Conservation (phyloP, 2,888 invertebrate species). For the Epistrophe eligans region DNA sequence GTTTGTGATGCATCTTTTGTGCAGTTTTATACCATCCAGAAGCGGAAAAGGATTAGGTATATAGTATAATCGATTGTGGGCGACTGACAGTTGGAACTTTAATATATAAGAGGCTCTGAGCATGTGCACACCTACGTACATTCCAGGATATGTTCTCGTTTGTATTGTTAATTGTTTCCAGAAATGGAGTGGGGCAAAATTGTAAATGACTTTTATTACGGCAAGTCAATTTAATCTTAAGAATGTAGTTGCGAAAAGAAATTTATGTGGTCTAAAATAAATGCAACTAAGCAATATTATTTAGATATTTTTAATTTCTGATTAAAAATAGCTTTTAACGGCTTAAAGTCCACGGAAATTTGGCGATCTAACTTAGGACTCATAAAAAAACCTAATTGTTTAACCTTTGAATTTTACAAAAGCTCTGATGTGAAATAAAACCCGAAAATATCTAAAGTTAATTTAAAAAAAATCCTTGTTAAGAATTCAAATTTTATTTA, state of each 20-base stretch:
- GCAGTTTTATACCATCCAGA: background rate
- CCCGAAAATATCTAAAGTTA: background rate
- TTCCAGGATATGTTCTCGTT: slow-evolving; percentile 2
- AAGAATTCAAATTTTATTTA: background rate
- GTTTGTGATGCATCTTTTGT: slow-evolving; percentile 28
- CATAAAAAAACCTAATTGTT: too few relatives aligned
- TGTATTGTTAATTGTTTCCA: slow-evolving; percentile 8
- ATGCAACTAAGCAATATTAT: too few relatives aligned
- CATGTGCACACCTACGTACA: slow-evolving; percentile 39
- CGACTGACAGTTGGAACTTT: background rate
- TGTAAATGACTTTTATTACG: background rate
- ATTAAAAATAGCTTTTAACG: too few relatives aligned
- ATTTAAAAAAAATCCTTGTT: background rate
- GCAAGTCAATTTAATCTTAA: background rate
- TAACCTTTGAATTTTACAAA: too few relatives aligned
- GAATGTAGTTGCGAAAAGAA: too few relatives aligned
- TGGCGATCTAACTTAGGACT: too few relatives aligned
- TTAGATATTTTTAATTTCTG: too few relatives aligned
- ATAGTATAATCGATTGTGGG: background rate
- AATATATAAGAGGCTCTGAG: background rate
- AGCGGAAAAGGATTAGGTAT: slow-evolving; percentile 6
- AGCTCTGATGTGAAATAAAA: too few relatives aligned
- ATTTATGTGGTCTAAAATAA: too few relatives aligned
- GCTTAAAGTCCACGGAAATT: too few relatives aligned
- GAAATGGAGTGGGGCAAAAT: background rate